A percentile compares a stretch with the other conserved stretches of the same genome.
Conservation (phyloP, 30 jellyfish, hydroid and myxozoan species). For the Pelagia noctiluca region DNA sequence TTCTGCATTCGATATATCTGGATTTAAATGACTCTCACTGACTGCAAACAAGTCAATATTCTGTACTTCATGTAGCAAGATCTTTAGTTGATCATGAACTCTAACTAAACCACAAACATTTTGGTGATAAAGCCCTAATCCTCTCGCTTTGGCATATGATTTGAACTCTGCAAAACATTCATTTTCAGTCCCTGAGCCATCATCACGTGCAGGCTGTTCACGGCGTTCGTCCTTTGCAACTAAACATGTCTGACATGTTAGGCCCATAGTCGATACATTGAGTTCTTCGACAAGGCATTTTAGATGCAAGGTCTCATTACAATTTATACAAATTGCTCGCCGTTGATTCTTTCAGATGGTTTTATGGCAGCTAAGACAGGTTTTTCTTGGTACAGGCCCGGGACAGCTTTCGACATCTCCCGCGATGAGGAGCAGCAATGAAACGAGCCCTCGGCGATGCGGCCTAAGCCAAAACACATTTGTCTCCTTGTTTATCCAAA, state of each 20-base stretch:
- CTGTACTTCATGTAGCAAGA: slow-evolving; percentile 61
- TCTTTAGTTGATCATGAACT: slow-evolving; percentile 68
- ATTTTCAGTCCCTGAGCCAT: slow-evolving; percentile 50
- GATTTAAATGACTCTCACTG: slow-evolving; percentile 67
- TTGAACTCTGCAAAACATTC: slow-evolving; percentile 61
- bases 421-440: slow-evolving; percentile 68
- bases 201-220: slow-evolving; percentile 55
- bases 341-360: slow-evolving; percentile 66
- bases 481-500: slow-evolving; percentile 62
- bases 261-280: slow-evolving; percentile 68
- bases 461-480: no score
- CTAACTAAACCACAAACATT: slow-evolving; percentile 59
- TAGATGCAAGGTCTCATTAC: slow-evolving; percentile 59
- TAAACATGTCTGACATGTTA: slow-evolving; percentile 64
- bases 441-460: no score
- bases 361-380: slow-evolving; percentile 62
- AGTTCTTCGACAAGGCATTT: slow-evolving; percentile 61
- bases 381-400: slow-evolving; percentile 60
- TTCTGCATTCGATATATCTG: slow-evolving; percentile 53
- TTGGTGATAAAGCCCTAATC: slow-evolving; percentile 49
- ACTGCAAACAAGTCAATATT: slow-evolving; percentile 59
- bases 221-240: slow-evolving; percentile 54
- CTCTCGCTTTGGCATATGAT: slow-evolving; percentile 61
- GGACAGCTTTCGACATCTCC: slow-evolving; percentile 68
- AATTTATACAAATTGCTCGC: slow-evolving; percentile 41